Evolutionary conservation across 35 echinoderm and acorn worm species (phyloP).

Genomic region (Anneissia japonica): DNA sequence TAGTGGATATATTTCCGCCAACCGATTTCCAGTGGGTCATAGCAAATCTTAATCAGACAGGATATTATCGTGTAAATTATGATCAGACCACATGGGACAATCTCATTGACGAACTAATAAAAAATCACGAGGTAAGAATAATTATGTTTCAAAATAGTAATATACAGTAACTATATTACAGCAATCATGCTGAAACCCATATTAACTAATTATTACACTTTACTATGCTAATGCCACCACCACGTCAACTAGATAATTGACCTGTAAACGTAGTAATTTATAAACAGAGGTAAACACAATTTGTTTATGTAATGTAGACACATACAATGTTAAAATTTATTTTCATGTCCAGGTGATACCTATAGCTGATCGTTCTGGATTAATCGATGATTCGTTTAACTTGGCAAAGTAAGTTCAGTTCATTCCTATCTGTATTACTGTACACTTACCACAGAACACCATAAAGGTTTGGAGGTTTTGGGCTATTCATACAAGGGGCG

Average conservation of each 20-base stretch:
- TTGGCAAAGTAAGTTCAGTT: constrained; percentile 68
- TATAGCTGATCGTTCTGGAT: constrained; percentile 45
- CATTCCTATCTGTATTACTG: no score
- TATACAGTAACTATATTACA: no score
- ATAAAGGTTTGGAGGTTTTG: no score
- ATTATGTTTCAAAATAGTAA: no score
- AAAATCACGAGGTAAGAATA: constrained; percentile 27
- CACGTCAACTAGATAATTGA: no score
- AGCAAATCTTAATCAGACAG: constrained; percentile 53
- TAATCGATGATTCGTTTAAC: constrained; percentile 87
- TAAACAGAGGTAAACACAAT: neutral
- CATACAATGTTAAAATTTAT: neutral
- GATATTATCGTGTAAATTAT: constrained; percentile 85
- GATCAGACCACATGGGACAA: constrained; percentile 53
- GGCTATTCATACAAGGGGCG: no score
- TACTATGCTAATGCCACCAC: no score
- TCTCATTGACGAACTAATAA: constrained; percentile 21
- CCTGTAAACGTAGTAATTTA: no score
- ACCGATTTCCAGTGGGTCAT: constrained; percentile 30
- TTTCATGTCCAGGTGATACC: constrained; percentile 23
- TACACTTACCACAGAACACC: no score
- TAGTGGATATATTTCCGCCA: neutral
- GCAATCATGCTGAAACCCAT: no score
- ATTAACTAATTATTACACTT: no score
- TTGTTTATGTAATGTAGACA: neutral